Evolutionary conservation across 2,888 invertebrate species (phyloP), one percentile per base, ranked within the genome.

Genomic region (Acronicta leporina): DNA sequence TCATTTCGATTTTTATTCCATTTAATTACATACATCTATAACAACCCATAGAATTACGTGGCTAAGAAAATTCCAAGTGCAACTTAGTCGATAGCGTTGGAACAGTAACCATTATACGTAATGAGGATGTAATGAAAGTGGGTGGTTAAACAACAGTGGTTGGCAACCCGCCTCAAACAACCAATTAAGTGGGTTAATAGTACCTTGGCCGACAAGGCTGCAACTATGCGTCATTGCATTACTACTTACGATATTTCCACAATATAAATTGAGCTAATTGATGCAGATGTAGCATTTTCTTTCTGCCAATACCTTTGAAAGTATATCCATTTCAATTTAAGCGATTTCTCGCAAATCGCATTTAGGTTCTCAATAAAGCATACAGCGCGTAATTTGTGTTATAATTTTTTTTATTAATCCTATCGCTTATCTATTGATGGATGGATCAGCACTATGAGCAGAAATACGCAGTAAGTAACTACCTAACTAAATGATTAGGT

Each of bases 161-260:
- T 35, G 40, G 25, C 50, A 58, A 40, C 55, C 46, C 49, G 44
- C 57, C 55, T 51, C 64, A 62, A 76, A 70, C 67, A 60, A 60
- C 48, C 61, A 43, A 51, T 58, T 65, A 77, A 71, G 65, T 77
- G 57, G 61, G 77, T 70, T 77, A 76, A 74, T 65, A 65, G 59
- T 49, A 40, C 62, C 47, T 56, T 46, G 45, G 46, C 50, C 40
- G 42, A 33, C 44, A 63, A 63, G 20, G 20, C 59, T 57, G 63
- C 72, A 69, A 35, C 56, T 72, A 53, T 35, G 60, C 56, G 42
- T 8, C 11, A 49, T 30, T 60, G 49, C 47, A 60, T 35, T 62
- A 52, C 42, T 41, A 44, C 47, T 41, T 48, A 27, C 42, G 5
- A 45, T 44, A 57, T 45, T 40, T 16, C 47, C 59, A 46, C 43